Evolutionary conservation across 2,113 vertebrate species (phyloP), one percentile per base, ranked within the genome.

Genomic region (Ophiodon elongatus): DNA sequence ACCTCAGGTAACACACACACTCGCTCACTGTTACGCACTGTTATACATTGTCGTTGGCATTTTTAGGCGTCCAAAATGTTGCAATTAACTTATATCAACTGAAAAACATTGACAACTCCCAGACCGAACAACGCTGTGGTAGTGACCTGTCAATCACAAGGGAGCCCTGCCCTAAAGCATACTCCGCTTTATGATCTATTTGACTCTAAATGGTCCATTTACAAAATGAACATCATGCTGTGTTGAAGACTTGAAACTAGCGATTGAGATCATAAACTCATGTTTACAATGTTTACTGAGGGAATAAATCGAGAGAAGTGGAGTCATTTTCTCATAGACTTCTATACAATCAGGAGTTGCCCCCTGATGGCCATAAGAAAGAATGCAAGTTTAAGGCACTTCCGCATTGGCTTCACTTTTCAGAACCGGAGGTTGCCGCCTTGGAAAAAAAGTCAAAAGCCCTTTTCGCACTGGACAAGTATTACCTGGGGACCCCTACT

Each of bases 1-100:
- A 0, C 98, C 98, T 1, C 98, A 99, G 98, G 98, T 99, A 87
- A 79, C 8, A 6, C 14, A 69, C 41, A 52, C 45, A 27, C 11
- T 27, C 25, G 2, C 21, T 23, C 19, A 52, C 21, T 52, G 50
- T 52, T 21, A 10, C 21, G 0, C 54, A 27, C 11, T 57, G 4
- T 57, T 27, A 57, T 9, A 56, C 54, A 27, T 25, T 25, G 10
- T 57, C 25, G 6, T 47, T 47, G 45, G 19, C 45, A 25, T 56
- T 56, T 13, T 56, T 56, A 50, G 19, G 47, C 47, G 5, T 50
- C 47, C 19, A 21, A 50, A 50, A 50, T 56, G 3, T 56, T 56
- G 27, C n/a, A 25, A 56, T 56, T n/a, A 56, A 56, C 52, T 56
- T n/a, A n/a, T n/a, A n/a, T n/a, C n/a, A n/a, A n/a, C n/a, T n/a